These are phyloP conservation scores for Ptychochromis oligacanthus DNA, from an alignment of 2,113 vertebrate species.

Conservation along the genomic window DNA sequence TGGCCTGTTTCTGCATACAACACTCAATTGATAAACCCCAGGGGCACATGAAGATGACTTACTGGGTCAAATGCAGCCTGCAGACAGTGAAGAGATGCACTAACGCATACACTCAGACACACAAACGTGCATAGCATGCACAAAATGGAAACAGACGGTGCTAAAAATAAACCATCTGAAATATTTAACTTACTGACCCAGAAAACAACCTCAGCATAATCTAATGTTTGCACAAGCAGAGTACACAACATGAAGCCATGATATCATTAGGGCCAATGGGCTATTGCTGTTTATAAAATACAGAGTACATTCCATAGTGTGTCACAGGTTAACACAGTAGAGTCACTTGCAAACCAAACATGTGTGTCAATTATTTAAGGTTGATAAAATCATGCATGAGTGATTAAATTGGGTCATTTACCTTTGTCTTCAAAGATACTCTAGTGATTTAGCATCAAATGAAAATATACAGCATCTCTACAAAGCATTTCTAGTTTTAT, in stretches of 20 bases:
- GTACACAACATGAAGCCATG: conserved; percentile 59
- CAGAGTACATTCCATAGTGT: neutral
- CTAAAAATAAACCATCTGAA: conserved; percentile 85
- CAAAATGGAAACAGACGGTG: conserved; percentile 78
- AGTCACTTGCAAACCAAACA: neutral
- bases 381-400: neutral
- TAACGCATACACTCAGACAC: neutral
- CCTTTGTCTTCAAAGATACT: neutral
- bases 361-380: neutral
- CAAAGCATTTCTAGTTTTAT: neutral
- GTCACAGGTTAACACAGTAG: neutral
- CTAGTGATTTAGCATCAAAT: neutral
- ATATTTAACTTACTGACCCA: conserved; percentile 86
- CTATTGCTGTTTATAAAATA: conserved; percentile 39
- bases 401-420: conserved; percentile 17
- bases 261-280: conserved; percentile 72
- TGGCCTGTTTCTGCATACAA: conserved; percentile 52
- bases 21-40: conserved; percentile 62
- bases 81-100: conserved; percentile 59
- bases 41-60: conserved; percentile 73
- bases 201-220: conserved; percentile 78
- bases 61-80: conserved; percentile 82
- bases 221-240: conserved; percentile 72
- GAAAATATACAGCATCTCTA: neutral
- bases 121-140: conserved; percentile 35